Evolutionary conservation across 2,888 invertebrate genomes (phyloP).

Genomic region (Clitarchus hookeri): DNA sequence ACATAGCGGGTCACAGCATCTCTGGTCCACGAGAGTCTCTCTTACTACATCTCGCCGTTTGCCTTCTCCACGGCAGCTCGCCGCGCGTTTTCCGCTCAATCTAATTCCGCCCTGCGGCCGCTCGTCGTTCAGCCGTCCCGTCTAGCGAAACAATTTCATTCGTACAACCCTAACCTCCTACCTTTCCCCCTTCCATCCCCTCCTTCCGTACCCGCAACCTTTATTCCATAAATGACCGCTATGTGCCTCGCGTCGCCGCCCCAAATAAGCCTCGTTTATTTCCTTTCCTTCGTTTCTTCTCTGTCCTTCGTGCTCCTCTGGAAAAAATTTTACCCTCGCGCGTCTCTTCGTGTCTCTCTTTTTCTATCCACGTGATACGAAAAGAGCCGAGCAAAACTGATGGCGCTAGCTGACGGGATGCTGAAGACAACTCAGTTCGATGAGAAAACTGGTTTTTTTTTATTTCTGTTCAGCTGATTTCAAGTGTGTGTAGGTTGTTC

Average conservation of each 20-base stretch:
- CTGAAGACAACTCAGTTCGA: too few species aligned
- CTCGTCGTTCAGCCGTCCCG: not conserved
- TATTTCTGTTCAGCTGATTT: too few species aligned
- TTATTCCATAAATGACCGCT: not conserved
- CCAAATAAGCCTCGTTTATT: not conserved
- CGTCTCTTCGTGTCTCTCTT: too few species aligned
- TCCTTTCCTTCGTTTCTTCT: too few species aligned
- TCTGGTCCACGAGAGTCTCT: not conserved
- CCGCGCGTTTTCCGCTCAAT: not conserved
- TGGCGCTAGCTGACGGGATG: too few species aligned
- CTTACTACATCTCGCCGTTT: not conserved
- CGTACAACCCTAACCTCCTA: not conserved
- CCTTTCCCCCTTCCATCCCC: not conserved
- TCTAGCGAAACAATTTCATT: not conserved
- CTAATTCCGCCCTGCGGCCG: not conserved
- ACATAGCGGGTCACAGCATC: not conserved
- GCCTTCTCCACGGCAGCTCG: not conserved
- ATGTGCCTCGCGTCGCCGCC: not conserved
- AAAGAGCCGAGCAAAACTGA: too few species aligned
- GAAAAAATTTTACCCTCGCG: too few species aligned
- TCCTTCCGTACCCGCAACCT: not conserved
- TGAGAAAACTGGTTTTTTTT: too few species aligned
- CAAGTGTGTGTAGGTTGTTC: too few species aligned
- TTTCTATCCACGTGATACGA: too few species aligned
- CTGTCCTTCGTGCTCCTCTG: too few species aligned